Base-by-base conservation (phyloP, 2,888 invertebrate species). In the Agrenia bidenticulata region DNA sequence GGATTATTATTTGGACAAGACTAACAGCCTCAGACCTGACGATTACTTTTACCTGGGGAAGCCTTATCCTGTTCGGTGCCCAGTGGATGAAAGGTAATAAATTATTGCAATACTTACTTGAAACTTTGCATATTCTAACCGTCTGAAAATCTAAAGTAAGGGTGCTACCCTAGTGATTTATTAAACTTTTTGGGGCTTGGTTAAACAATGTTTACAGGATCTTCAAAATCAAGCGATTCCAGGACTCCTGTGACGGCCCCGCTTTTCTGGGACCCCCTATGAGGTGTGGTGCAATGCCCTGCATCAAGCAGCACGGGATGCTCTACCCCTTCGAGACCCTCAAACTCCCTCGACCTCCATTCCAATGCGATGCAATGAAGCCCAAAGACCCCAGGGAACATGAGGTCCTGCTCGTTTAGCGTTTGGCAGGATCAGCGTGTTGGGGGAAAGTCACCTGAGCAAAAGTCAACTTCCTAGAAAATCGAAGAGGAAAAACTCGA, bases 1-100 rank as follows among this genome's bases (percentile, higher is more conserved):
- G 2, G 74, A 75, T 41, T 75, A 74, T 53, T 75, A 74, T 55
- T 60, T 74, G 65, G 75, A 75, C 66, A 73, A 72, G 56, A 66
- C 70, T 13, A 70, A 69, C 15, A 69, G 59, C 39, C 62, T 67
- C 17, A 57, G 58, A 13, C 67, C 71, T 0, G 73, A 73, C 17
- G 58, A 64, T 9, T 70, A 58, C 67, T 75, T 75, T 51, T 55
- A 69, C 23, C 21, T 73, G 26, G 74, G 74, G 15, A 63, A 63
- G 21, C 75, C 74, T 15, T 75, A 65, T 24, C 73, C 73, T 1
- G 49, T 69, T 19, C 63, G 70, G 1, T 75, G 75, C 62, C 70
- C 72, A 17, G 72, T 67, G 7, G 75, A 74, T 59, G 75, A 76
- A 63, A 73, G 70, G 73, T 64, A 63, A 37, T 23, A n/a, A n/a